Conservation (phyloP, 2,797 vertebrate genomes). For the Periparus ater region DNA sequence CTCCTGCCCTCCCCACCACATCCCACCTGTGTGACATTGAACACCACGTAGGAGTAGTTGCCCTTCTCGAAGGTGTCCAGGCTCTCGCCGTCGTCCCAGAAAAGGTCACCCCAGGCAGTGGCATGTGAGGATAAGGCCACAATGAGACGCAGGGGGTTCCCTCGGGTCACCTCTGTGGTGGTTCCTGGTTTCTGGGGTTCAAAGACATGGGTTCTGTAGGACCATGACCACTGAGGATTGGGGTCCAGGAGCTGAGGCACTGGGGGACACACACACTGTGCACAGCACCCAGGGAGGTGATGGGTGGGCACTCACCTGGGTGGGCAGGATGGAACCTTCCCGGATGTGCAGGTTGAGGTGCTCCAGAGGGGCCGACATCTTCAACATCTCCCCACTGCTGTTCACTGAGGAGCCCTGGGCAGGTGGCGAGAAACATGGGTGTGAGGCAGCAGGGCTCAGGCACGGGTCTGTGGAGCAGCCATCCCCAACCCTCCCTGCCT, state of each 20-base stretch:
- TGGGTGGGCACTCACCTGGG: conserved; percentile 75
- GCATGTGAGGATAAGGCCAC: conserved; percentile 75
- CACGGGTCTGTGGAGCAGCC: rapidly evolving
- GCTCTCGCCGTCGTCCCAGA: conserved; percentile 87
- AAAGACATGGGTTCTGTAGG: background rate
- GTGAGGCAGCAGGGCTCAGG: background rate
- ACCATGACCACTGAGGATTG: background rate
- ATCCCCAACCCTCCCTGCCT: background rate
- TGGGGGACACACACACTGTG: rapidly evolving
- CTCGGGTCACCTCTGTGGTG: conserved; percentile 76
- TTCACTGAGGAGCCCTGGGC: conserved; percentile 78
- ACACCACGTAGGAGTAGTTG: conserved; percentile 81
- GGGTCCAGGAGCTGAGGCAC: background rate
- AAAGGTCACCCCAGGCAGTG: conserved; percentile 83
- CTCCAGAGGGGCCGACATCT: conserved; percentile 81
- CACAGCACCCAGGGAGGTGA: background rate
- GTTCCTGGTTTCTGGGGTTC: conserved; percentile 76
- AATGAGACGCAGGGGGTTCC: conserved; percentile 81
- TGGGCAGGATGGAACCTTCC: conserved; percentile 82
- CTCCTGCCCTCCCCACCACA: background rate
- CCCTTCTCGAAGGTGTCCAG: conserved; percentile 81
- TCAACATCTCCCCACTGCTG: conserved; percentile 82
- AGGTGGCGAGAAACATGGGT: rapidly evolving
- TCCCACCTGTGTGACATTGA: conserved; percentile 79
- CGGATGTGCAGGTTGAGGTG: conserved; percentile 87